Evolutionary conservation across 2,888 invertebrate species (phyloP), one percentile per base, ranked within the genome.

Genomic region (Brassicogethes aeneus): DNA sequence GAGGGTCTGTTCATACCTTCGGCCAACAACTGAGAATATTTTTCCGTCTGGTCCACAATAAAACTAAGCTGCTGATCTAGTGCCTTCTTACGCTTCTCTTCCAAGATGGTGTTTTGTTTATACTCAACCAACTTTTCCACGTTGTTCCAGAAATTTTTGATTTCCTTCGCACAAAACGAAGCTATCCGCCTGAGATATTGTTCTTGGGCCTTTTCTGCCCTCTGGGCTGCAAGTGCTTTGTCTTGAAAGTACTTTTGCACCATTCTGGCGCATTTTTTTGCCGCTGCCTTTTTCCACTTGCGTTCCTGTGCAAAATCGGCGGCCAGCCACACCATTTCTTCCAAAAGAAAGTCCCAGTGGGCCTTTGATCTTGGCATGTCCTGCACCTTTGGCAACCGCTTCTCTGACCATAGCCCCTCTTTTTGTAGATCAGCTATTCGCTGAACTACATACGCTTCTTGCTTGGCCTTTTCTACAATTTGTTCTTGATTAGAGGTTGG

Each of bases 321-420:
- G 29, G 95, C 91, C 52, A 99, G 74, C 99, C 99, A 99, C 30
- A 87, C 86, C 93, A 96, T 95, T 72, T 99, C 99, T 69, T 99
- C 97, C 32, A 99, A 72, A 48, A 99, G 72, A 69, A 94, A 97
- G 70, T 99, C 99, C 96, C 97, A 97, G 69, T 99, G 97, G 16
- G 91, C 85, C 72, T 96, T 97, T 39, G 81, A 75, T 48, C 96
- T 76, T 45, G 84, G 79, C 53, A 93, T 91, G 70, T 93, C 93
- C 63, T 89, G 83, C 49, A 92, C 81, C 71, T 93, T 93, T 39
- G 94, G 94, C 64, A 95, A 74, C 42, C 94, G 77, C 56, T 85
- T 82, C 66, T 91, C 89, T 39, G 93, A 82, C 97, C 96, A 97
- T 60, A 96, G 73, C 23, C 96, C 97, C 63, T 93, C 89, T 61